These are phyloP conservation scores for Haliclona indistincta DNA, from an alignment of 37 sponge, comb jelly and placozoan genomes.

Conservation along the genomic window DNA sequence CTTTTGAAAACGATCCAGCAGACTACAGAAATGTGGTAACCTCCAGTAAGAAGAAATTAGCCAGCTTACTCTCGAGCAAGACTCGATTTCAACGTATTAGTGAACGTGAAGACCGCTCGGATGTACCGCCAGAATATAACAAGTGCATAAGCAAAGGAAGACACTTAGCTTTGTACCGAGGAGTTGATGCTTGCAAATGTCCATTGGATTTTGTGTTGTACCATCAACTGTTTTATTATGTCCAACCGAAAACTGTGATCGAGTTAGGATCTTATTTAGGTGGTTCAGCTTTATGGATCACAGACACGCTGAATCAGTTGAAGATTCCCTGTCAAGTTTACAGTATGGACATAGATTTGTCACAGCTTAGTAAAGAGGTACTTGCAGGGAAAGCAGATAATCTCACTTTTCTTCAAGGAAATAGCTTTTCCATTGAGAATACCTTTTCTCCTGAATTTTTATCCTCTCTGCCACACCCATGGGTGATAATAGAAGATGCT, in stretches of 20 bases:
- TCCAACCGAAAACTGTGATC: constrained; percentile 53
- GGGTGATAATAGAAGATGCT: constrained; percentile 64
- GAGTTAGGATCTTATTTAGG: constrained; percentile 71
- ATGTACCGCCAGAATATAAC: constrained; percentile 9
- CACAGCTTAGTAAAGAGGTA: constrained; percentile 23
- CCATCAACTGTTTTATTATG: constrained; percentile 40
- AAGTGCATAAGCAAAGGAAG: constrained; percentile 15
- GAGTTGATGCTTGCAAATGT: constrained; percentile 46
- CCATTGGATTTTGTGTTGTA: constrained; percentile 74
- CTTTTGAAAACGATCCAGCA: too few species aligned
- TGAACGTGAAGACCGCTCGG: constrained; percentile 52
- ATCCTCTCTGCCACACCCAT: constrained; percentile 36
- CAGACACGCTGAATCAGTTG: constrained; percentile 30
- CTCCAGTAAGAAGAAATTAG: too few species aligned
- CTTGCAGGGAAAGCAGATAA: constrained; percentile 41
- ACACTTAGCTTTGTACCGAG: constrained; percentile 5
- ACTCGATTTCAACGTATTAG: constrained; percentile 49
- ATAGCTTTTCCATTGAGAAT: constrained; percentile 41
- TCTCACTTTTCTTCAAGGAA: constrained; percentile 54
- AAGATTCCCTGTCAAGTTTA: constrained; percentile 30
- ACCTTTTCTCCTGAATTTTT: constrained; percentile 37
- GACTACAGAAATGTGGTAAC: too few species aligned
- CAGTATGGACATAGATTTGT: constrained; percentile 52
- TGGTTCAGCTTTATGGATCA: constrained; percentile 59
- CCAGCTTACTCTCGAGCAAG: too few species aligned